Base-by-base conservation (phyloP, 2,888 invertebrate genomes). In the Limnephilus lunatus region DNA sequence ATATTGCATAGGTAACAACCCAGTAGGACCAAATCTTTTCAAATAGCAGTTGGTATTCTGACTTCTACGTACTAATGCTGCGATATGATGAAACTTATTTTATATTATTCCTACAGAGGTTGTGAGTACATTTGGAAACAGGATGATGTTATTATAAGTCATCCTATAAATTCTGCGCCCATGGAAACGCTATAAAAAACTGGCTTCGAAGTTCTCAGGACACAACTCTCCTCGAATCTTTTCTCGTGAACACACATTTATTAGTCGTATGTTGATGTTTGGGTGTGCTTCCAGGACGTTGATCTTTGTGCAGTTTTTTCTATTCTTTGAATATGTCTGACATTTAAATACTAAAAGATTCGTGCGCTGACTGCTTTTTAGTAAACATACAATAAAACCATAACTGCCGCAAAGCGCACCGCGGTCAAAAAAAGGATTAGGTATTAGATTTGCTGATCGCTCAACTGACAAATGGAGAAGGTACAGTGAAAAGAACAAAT, bases 281-380 rank as follows among this genome's bases (percentile, higher is more conserved):
- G 68, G 25, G 68, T n/a, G n/a, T 25, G 68, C 68, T 68, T 68
- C n/a, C 68, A 68, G 68, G 68, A 68, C 68, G 68, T 68, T 68
- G 68, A 68, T 68, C 68, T 68, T 68, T 68, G 68, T 68, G 68
- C 68, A 68, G 68, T 68, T 68, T 68, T 68, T 68, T 68, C 68
- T 68, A 68, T 68, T 68, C 9, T n/a, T 68, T 68, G 9, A 68
- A 68, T 68, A 68, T 68, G 68, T 68, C 68, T 68, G 68, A 68
- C 68, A 68, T 68, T 68, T 68, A 68, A 68, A 25, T 68, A 68
- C 68, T 68, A 68, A 68, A 68, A 68, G 68, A 68, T 68, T 68
- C 68, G 68, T 68, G 68, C 68, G 68, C 68, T 68, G 68, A 25
- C n/a, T n/a, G 25, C 68, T n/a, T 68, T 68, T n/a, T 68, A n/a